Percentiles rank a stretch among this genome's conserved stretches.
Evolutionary conservation across 2,113 vertebrate species (phyloP).

Genomic region (Oceanites oceanicus): DNA sequence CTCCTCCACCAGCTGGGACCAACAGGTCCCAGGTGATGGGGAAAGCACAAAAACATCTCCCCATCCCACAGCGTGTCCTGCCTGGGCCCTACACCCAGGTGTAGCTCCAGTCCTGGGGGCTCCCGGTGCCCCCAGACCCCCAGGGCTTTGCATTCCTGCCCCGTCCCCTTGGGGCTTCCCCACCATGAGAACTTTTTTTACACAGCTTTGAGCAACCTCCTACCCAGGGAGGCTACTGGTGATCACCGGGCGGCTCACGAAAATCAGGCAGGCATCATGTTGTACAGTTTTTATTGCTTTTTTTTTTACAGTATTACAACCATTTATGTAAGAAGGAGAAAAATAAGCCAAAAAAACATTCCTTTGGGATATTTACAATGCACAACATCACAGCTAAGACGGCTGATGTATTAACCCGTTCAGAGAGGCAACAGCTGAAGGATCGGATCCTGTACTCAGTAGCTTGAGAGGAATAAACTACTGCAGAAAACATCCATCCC

Average conservation of each 20-base stretch:
- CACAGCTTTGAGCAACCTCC: no score
- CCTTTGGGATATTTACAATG: background rate
- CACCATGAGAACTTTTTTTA: no score
- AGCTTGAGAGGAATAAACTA: background rate
- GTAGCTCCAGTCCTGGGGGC: fast-evolving
- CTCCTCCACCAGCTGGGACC: fast-evolving
- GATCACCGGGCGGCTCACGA: no score
- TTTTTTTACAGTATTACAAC: background rate
- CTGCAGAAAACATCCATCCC: background rate
- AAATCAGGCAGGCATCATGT: no score
- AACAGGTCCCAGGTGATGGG: fast-evolving
- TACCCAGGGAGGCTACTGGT: no score
- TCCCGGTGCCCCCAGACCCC: no score
- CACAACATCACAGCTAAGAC: background rate
- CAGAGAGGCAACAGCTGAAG: background rate
- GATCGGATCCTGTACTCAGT: background rate
- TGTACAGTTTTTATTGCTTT: no score
- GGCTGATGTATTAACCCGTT: background rate
- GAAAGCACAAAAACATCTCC: background rate
- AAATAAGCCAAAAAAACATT: background rate
- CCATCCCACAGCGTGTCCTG: fast-evolving
- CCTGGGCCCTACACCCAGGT: no score
- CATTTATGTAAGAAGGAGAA: background rate
- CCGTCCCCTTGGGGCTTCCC: no score
- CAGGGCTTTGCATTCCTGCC: background rate